Conservation (phyloP, 2,113 vertebrate species). For the Sphaerodactylus townsendi region DNA sequence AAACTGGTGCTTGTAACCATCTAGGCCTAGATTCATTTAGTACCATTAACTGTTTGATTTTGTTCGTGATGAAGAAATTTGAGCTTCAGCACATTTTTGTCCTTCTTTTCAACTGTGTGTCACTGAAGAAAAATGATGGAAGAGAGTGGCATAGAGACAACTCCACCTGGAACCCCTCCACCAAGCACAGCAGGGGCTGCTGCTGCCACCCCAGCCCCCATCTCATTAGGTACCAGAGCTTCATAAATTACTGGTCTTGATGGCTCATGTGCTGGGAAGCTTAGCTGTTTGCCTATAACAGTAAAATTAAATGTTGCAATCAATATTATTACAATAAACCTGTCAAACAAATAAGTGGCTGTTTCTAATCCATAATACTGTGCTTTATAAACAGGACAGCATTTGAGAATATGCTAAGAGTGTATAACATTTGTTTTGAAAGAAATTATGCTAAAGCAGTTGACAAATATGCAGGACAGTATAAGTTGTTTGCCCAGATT, state of each 20-base stretch:
- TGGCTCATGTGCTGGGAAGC: background rate
- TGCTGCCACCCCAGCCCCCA: slow-evolving; percentile 55
- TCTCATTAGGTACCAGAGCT: slow-evolving; percentile 72
- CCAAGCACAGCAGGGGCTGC: slow-evolving; percentile 52
- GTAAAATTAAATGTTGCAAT: background rate
- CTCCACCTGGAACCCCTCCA: slow-evolving; percentile 87
- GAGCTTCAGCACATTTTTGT: background rate
- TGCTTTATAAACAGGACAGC: background rate
- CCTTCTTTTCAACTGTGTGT: slow-evolving; percentile 23
- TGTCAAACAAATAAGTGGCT: background rate
- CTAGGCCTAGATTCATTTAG: too few species aligned
- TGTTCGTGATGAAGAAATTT: background rate
- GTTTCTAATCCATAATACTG: background rate
- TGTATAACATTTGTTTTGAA: background rate
- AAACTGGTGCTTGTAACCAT: too few species aligned
- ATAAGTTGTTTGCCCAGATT: background rate
- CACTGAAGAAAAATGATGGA: slow-evolving; percentile 92
- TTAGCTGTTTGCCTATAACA: background rate
- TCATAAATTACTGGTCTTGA: background rate
- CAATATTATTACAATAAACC: background rate
- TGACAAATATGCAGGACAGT: background rate
- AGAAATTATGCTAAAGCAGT: background rate
- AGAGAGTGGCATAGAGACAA: slow-evolving; percentile 95
- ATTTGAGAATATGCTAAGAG: background rate
- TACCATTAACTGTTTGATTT: too few species aligned